A percentile compares a stretch with the other conserved stretches of the same genome.
Conservation (phyloP, 2,113 vertebrate genomes). For the Nettapus auritus region DNA sequence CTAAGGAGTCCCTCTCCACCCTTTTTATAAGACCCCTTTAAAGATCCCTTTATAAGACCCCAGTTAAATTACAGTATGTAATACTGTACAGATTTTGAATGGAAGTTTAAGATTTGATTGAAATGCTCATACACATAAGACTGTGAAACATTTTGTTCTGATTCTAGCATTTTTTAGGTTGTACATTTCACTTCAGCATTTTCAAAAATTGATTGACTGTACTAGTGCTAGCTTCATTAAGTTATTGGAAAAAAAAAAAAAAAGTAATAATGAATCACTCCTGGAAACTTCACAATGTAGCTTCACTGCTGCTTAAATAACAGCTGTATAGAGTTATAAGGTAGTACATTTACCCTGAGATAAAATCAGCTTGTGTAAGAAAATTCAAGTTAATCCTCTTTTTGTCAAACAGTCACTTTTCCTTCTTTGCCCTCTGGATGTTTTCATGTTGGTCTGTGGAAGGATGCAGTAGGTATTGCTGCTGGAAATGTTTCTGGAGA, state of each 20-base stretch:
- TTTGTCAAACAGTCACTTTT: not conserved
- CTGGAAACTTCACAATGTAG: not conserved
- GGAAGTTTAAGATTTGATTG: not conserved
- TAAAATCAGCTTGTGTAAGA: not conserved
- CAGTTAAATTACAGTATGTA: not conserved
- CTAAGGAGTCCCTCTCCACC: no score
- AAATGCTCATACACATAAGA: not conserved
- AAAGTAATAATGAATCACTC: not conserved
- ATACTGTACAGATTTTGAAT: not conserved
- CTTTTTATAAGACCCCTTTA: no score
- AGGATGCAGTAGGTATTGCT: not conserved
- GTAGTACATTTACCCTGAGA: not conserved
- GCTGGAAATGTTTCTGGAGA: not conserved
- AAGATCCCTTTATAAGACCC: no score
- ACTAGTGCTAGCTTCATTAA: not conserved
- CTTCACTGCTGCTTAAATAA: not conserved
- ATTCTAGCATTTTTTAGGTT: not conserved
- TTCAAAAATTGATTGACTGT: rapidly evolving
- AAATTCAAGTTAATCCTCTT: not conserved
- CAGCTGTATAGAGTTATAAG: not conserved
- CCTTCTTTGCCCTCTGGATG: not conserved
- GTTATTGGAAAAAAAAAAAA: not conserved
- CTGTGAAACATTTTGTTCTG: not conserved
- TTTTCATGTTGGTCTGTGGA: not conserved
- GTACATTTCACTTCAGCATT: not conserved